Evolutionary conservation across 2,113 vertebrate genomes (phyloP), one percentile per base, ranked within the genome.

Genomic region (Brienomyrus longianalis): DNA sequence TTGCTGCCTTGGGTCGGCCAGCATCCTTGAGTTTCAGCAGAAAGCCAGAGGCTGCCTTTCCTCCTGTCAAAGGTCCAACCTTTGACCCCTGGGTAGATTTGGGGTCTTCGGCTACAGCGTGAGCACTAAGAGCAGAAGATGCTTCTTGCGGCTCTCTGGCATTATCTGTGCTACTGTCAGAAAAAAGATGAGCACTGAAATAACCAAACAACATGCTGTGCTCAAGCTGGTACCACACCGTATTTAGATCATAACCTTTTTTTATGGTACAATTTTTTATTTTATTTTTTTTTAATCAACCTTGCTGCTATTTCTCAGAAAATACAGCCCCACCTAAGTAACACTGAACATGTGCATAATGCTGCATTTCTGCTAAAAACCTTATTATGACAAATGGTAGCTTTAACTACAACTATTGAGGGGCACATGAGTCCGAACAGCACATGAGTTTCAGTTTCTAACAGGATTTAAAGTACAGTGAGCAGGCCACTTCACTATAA

Each of bases 1-100:
- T 43, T 6, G 56, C 31, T 50, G 70, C 17, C 50, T 89, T 89
- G 31, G 74, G 51, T 9, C 51, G 48, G 31, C 48, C 23, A 56
- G 31, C 35, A 83, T 89, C 88, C 80, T 83, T 89, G 19, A 89
- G 51, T 83, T 83, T 89, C 50, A 56, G 70, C 48, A 83, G 48
- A 52, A 89, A 89, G 5, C 70, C 88, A n/a, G 88, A 89, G 39
- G 19, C 10, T 54, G 45, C 74, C 45, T 51, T 80, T 80, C 45
- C n/a, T 6, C 17, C 70, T 50, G 31, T 39, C 21, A 11, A 43
- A 5, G 74, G 31, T 19, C 31, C 52, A 2, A 13, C 51, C 21
- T 45, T 77, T 17, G 88, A 83, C 17, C 4, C 31, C 17, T 27
- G 27, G 39, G 19, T 10, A 45, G 23, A 23, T 35, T 45, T 54